Conservation (phyloP, 2,797 vertebrate genomes). For the Acrossocheilus fasciatus region DNA sequence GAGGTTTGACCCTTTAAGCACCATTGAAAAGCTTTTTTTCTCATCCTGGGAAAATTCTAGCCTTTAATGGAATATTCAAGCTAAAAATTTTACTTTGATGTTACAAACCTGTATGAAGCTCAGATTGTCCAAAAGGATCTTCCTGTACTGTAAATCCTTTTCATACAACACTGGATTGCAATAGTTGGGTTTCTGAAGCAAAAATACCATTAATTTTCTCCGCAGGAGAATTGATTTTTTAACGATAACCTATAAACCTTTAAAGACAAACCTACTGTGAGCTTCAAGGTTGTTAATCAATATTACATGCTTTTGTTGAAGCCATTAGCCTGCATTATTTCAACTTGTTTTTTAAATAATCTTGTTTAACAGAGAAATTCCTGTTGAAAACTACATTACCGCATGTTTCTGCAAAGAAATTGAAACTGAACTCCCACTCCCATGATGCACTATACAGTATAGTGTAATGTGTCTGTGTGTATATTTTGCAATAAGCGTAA, state of each 20-base stretch:
- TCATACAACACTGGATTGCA: background rate
- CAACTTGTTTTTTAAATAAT: background rate
- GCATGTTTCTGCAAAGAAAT: background rate
- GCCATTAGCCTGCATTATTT: background rate
- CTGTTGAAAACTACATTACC: background rate
- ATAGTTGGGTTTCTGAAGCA: background rate
- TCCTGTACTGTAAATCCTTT: background rate
- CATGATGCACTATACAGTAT: background rate
- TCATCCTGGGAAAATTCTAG: background rate
- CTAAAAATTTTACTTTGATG: background rate
- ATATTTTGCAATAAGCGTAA: background rate
- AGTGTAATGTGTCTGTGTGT: background rate
- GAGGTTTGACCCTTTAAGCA: background rate
- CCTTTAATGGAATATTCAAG: background rate
- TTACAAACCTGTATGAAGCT: background rate
- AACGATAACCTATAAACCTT: background rate
- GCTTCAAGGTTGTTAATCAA: background rate
- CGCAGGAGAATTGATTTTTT: background rate
- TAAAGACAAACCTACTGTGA: background rate
- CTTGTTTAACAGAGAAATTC: background rate
- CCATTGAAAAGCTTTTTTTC: conserved; percentile 17
- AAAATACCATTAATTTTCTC: background rate
- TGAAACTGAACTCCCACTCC: background rate
- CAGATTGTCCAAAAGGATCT: background rate
- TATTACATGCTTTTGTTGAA: background rate